These are phyloP conservation scores for Dysidea cf. avara DNA, from an alignment of 37 sponge, comb jelly and placozoan genomes.

Conservation along the genomic window DNA sequence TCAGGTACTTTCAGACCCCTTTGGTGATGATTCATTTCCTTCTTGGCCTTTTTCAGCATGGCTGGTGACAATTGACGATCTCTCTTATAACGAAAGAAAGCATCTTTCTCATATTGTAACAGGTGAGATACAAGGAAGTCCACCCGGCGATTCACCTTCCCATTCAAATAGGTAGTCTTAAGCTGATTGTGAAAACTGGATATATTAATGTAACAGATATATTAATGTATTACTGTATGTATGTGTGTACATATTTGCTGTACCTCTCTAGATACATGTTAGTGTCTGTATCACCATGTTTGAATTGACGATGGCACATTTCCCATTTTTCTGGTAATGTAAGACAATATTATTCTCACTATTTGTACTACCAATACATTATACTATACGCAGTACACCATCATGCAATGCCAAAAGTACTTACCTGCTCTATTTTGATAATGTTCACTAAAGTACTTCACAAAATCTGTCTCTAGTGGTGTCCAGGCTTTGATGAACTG, in stretches of 20 bases:
- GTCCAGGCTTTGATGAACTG: background rate
- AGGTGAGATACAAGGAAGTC: constrained; percentile 21
- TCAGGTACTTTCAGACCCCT: background rate
- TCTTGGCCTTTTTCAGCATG: background rate
- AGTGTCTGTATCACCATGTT: constrained; percentile 30
- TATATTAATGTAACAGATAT: background rate
- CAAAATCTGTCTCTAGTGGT: constrained; percentile 9
- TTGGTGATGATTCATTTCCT: constrained; percentile 13
- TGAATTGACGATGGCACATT: constrained; percentile 20
- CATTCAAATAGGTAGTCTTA: constrained; percentile 27
- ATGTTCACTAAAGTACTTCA: constrained; percentile 11
- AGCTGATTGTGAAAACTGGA: constrained; percentile 35
- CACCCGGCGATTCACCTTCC: constrained; percentile 35
- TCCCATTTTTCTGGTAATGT: constrained; percentile 30
- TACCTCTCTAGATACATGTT: constrained; percentile 30
- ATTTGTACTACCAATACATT: too few species aligned
- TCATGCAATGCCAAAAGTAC: background rate
- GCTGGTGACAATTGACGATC: constrained; percentile 4
- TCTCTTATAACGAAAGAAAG: constrained; percentile 24
- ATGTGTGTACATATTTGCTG: background rate
- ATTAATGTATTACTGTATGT: background rate
- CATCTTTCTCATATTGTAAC: constrained; percentile 25
- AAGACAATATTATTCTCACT: too few species aligned
- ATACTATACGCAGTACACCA: too few species aligned
- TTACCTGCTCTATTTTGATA: constrained; percentile 22